These are phyloP conservation scores for Lanistes nyassanus DNA, from an alignment of 1,140 invertebrate genomes.

Conservation along the genomic window DNA sequence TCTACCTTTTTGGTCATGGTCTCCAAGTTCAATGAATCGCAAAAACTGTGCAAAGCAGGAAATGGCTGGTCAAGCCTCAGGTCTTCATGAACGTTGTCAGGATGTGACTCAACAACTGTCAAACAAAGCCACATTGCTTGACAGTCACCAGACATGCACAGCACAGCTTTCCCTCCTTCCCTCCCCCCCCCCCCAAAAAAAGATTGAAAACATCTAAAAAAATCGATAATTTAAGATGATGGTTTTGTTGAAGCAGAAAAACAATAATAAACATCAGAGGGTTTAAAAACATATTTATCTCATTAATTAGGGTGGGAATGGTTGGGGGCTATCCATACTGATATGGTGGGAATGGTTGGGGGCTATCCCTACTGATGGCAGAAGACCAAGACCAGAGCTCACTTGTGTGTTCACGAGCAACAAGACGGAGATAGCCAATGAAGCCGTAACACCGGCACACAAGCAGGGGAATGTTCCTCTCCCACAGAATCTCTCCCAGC, in stretches of 20 bases:
- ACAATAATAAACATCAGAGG: neutral
- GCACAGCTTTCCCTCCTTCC: neutral
- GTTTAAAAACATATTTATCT: neutral
- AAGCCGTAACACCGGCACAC: slow-evolving; percentile 91
- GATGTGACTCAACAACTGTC: slow-evolving; percentile 89
- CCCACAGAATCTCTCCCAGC: slow-evolving; percentile 86
- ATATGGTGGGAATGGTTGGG: too few relatives aligned
- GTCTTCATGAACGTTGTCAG: slow-evolving; percentile 90
- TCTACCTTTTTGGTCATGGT: slow-evolving; percentile 78
- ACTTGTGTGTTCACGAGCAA: too few relatives aligned
- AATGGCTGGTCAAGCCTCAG: slow-evolving; percentile 90
- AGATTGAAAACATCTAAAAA: neutral
- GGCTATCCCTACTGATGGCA: too few relatives aligned
- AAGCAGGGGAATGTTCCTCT: slow-evolving; percentile 84
- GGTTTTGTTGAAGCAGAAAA: too few relatives aligned
- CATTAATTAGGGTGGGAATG: slow-evolving; percentile 73
- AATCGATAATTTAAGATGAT: neutral
- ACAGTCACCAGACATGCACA: too few relatives aligned
- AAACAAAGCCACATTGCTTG: too few relatives aligned
- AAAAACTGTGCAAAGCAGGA: slow-evolving; percentile 78
- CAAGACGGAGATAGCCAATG: slow-evolving; percentile 89
- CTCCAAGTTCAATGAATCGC: slow-evolving; percentile 80
- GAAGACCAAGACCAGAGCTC: too few relatives aligned
- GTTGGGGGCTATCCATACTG: slow-evolving; percentile 88
- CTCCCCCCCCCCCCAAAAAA: neutral